phyloP scores from a whole-genome alignment of 2,888 invertebrate species.

The Amiota communis region DNA sequence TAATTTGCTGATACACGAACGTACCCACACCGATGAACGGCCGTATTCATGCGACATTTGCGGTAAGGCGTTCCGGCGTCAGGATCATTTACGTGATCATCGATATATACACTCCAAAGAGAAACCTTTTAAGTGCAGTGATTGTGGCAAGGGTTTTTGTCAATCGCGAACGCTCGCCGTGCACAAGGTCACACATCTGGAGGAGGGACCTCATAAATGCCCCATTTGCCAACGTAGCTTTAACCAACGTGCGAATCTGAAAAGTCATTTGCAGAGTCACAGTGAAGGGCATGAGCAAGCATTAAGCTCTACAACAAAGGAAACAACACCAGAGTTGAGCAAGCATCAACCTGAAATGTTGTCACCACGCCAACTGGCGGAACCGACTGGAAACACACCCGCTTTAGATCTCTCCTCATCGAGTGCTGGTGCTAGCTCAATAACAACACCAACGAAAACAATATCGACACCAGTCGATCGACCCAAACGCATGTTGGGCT shows the following conservation, averaged over 20 bases:
- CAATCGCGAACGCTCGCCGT: slow-evolving; percentile 96
- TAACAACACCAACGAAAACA: slow-evolving; percentile 22
- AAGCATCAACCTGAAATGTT: slow-evolving; percentile 53
- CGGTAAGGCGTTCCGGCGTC: slow-evolving; percentile 94
- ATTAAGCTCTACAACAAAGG: slow-evolving; percentile 30
- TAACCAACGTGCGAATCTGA: slow-evolving; percentile 93
- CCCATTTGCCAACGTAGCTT: slow-evolving; percentile 90
- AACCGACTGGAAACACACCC: slow-evolving; percentile 48
- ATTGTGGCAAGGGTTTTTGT: slow-evolving; percentile 99
- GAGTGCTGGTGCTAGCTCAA: slow-evolving; percentile 51
- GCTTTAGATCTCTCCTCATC: slow-evolving; percentile 77
- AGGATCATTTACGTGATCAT: slow-evolving; percentile 94
- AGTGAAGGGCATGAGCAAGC: slow-evolving; percentile 70
- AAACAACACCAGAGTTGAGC: slow-evolving; percentile 53
- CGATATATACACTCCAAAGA: slow-evolving; percentile 98
- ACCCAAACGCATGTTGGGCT: slow-evolving; percentile 79
- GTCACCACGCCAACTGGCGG: slow-evolving; percentile 39
- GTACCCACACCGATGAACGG: slow-evolving; percentile 97
- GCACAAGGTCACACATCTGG: slow-evolving; percentile 94
- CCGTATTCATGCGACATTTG: slow-evolving; percentile 97
- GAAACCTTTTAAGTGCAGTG: slow-evolving; percentile 97
- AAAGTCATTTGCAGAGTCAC: slow-evolving; percentile 91
- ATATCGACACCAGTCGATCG: slow-evolving; percentile 59
- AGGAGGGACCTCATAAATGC: slow-evolving; percentile 94
- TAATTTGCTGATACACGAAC: slow-evolving; percentile 96